Conservation (phyloP, 2,113 vertebrate species). For the Pterocles gutturalis region DNA sequence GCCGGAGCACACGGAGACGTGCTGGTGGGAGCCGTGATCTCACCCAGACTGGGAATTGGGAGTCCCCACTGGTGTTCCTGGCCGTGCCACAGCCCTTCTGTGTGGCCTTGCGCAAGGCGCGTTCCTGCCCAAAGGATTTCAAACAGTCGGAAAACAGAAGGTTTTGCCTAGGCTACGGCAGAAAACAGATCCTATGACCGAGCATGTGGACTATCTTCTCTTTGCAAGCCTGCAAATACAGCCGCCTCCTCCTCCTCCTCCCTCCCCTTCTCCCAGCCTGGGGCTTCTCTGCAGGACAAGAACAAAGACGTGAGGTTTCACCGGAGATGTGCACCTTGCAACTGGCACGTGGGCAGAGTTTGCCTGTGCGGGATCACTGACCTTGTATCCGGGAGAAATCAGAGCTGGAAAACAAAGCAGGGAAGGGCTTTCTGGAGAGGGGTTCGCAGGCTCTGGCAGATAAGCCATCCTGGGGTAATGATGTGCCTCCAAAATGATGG, state of each 20-base stretch:
- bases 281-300: background rate
- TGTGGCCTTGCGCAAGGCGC: background rate
- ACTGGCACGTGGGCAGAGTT: background rate
- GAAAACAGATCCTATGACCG: background rate
- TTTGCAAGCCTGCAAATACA: background rate
- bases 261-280: background rate
- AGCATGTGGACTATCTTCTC: background rate
- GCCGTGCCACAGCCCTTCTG: background rate
- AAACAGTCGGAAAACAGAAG: background rate
- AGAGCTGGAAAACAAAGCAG: background rate
- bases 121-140: background rate
- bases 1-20: rapidly evolving
- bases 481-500: rapidly evolving
- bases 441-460: rapidly evolving
- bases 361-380: background rate
- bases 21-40: background rate
- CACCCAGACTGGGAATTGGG: background rate
- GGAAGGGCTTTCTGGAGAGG: background rate
- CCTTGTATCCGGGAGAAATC: background rate
- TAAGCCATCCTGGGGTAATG: background rate
- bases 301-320: background rate
- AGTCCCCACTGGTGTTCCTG: background rate
- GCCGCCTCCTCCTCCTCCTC: background rate
- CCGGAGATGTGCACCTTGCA: background rate
- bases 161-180: background rate